Base-by-base conservation (phyloP, 2,888 invertebrate species). In the Adelognathus sp. region DNA sequence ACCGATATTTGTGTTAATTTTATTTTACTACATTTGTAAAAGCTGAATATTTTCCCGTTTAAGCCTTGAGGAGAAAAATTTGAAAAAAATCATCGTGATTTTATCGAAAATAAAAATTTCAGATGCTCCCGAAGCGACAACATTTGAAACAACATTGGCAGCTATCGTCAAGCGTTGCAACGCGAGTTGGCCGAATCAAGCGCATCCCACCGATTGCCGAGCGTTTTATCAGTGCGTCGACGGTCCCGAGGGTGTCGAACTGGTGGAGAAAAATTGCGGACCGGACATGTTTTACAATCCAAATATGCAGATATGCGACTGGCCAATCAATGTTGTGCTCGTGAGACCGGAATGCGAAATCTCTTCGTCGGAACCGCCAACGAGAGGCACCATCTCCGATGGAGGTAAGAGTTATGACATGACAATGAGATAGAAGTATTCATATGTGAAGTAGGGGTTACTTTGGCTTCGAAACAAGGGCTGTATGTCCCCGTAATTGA, bases 191-290 rank as follows among this genome's bases (percentile, higher is more conserved):
- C 94, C 95, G 0, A 93, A 94, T 88, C 92, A 93, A 86, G 93
- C 94, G 11, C 95, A 95, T 89, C 94, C 94, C 0, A 92, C 91
- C 0, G 94, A 96, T 89, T 97, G 96, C 86, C 92, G 92, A 82
- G 92, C 94, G 86, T 97, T 95, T 92, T 94, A 95, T 87, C 95
- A 96, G 74, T 96, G 96, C 79, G 91, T 92, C 0, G 94, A 94
- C 0, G 91, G 91, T 27, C 3, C 76, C 82, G 1, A 81, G n/a
- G 92, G 91, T 0, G 91, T 91, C 61, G 90, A 92, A 71, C 90
- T 93, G 21, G 94, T 95, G 4, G 93, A 94, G 83, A 95, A 96
- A 91, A 92, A 93, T 0, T 96, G 96, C 84, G 94, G 94, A 0
- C 91, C 92, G 0, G 92, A 92, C 14, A 94, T 94, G 89, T 90